These are phyloP conservation scores for Semnopithecus entellus DNA, from an alignment of 2,113 vertebrate genomes.

Conservation along the genomic window DNA sequence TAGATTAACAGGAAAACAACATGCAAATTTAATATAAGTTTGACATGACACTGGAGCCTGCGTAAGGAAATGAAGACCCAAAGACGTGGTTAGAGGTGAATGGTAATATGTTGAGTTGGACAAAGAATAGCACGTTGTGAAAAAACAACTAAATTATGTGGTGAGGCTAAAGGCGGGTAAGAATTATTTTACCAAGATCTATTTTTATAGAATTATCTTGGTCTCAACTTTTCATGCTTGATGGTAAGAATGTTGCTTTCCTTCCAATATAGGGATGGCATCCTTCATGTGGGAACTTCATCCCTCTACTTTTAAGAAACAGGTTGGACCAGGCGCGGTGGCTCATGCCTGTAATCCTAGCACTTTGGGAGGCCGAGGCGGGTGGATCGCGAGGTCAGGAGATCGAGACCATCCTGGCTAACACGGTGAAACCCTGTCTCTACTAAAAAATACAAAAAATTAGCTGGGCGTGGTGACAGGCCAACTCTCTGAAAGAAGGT, in stretches of 20 bases:
- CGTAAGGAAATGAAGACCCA: not conserved
- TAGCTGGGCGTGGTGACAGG: too few relatives aligned
- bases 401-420: too few relatives aligned
- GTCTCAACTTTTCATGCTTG: not conserved
- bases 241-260: not conserved
- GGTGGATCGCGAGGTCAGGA: too few relatives aligned
- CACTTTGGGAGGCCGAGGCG: too few relatives aligned
- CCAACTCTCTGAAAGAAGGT: too few relatives aligned
- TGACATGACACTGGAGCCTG: too few relatives aligned
- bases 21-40: not conserved
- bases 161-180: not conserved
- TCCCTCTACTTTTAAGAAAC: not conserved
- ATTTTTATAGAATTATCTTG: not conserved
- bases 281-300: rapidly evolving
- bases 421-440: too few relatives aligned
- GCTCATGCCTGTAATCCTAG: too few relatives aligned
- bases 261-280: not conserved
- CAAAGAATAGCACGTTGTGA: not conserved
- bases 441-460: too few relatives aligned
- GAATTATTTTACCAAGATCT: not conserved
- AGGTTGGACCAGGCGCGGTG: too few relatives aligned
- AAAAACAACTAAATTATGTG: not conserved
- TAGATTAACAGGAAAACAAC: not conserved
- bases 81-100: too few relatives aligned
- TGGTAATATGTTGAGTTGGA: not conserved